Conservation (phyloP, 37 sponge, comb jelly and placozoan species). For the Theonella swinhoei region DNA sequence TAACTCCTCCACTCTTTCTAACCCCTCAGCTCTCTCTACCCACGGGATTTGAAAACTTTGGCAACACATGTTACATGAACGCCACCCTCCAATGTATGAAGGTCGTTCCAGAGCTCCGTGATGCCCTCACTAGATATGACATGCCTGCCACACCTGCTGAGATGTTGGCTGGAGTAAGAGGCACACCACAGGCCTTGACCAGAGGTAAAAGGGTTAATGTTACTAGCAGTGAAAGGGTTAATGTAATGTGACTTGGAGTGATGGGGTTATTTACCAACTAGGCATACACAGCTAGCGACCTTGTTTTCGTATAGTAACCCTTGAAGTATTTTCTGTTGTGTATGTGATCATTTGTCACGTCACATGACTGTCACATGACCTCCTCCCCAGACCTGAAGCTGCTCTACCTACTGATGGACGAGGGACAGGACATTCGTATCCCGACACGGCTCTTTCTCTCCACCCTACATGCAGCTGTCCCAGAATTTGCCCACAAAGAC, state of each 20-base stretch:
- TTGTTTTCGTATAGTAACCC: no score
- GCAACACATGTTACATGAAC: conserved; percentile 99
- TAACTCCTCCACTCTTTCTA: no score
- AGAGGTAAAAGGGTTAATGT: background rate
- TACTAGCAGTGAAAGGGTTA: no score
- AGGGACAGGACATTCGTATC: conserved; percentile 7
- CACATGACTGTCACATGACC: conserved; percentile 1
- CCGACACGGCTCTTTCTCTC: conserved; percentile 54
- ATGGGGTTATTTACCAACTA: no score
- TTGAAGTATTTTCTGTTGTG: background rate
- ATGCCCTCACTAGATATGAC: conserved; percentile 34
- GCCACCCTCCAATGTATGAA: conserved; percentile 96
- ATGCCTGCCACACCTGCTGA: background rate
- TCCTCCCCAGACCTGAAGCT: conserved; percentile 30
- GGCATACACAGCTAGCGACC: no score
- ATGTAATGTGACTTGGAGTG: no score
- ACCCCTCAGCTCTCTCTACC: conserved; percentile 73
- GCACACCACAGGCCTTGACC: background rate
- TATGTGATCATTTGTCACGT: background rate
- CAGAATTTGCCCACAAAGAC: conserved; percentile 87
- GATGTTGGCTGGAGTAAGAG: background rate
- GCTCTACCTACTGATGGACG: conserved; percentile 65
- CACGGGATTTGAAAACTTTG: conserved; percentile 89
- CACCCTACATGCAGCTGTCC: conserved; percentile 79
- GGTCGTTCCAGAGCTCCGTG: conserved; percentile 89